phyloP scores from a whole-genome alignment of 2,888 invertebrate genomes.

The Papilio gigon region DNA sequence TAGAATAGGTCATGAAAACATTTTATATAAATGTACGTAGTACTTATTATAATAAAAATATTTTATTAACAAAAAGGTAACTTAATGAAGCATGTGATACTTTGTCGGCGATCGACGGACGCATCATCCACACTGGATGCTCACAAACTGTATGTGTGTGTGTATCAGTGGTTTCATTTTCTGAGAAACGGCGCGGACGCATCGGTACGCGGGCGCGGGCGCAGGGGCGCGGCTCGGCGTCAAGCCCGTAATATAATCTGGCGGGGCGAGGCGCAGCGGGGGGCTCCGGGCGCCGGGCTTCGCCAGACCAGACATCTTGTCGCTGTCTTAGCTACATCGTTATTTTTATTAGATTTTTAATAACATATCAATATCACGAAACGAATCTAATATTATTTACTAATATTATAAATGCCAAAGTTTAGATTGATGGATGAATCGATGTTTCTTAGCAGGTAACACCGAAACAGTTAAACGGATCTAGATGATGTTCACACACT shows the following conservation, averaged over 20 bases:
- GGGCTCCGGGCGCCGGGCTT: conserved; percentile 52
- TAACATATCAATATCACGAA: neutral
- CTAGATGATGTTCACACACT: no score
- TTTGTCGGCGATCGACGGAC: conserved; percentile 43
- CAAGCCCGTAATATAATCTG: conserved; percentile 62
- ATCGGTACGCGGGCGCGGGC: conserved; percentile 49
- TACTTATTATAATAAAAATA: neutral
- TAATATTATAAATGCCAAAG: no score
- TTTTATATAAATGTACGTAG: neutral
- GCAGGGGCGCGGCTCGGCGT: conserved; percentile 53
- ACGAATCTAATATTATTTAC: no score
- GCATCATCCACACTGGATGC: conserved; percentile 39
- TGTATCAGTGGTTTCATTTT: conserved; percentile 67
- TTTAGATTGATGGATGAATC: no score
- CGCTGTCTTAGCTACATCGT: conserved; percentile 57
- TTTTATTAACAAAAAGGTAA: neutral
- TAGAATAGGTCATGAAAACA: neutral
- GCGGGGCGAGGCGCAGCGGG: conserved; percentile 40
- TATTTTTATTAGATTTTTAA: conserved; percentile 22
- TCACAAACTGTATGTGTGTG: conserved; percentile 49
- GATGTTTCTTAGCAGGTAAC: no score
- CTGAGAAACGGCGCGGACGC: conserved; percentile 63
- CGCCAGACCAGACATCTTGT: conserved; percentile 82
- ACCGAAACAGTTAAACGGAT: no score
- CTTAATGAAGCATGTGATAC: conserved; percentile 36